These are phyloP conservation scores for Cyprinodon variegatus DNA, from an alignment of 2,113 vertebrate genomes.

Conservation along the genomic window DNA sequence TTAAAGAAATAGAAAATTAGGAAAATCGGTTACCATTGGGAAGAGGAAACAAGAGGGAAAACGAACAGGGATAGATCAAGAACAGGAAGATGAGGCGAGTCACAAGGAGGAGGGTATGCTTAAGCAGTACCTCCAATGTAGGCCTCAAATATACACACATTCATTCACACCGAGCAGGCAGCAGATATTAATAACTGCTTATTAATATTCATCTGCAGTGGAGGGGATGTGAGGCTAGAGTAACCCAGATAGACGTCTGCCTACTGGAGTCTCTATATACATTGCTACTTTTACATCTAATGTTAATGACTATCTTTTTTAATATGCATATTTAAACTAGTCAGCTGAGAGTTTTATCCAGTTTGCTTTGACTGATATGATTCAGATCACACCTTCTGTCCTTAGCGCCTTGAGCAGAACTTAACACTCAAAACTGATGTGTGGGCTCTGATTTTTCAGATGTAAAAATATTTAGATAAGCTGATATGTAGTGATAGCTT, in stretches of 20 bases:
- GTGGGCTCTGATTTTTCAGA: neutral
- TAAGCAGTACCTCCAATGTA: slow-evolving; percentile 52
- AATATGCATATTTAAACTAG: slow-evolving; percentile 4
- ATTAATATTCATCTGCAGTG: slow-evolving; percentile 81
- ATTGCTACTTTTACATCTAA: slow-evolving; percentile 14
- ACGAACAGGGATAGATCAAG: slow-evolving; percentile 22
- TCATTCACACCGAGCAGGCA: slow-evolving; percentile 59
- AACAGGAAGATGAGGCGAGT: slow-evolving; percentile 36
- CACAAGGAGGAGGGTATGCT: slow-evolving; percentile 46
- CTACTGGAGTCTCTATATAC: slow-evolving; percentile 52
- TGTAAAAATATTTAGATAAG: neutral
- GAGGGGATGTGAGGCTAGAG: slow-evolving; percentile 73
- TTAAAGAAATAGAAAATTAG: slow-evolving; percentile 4
- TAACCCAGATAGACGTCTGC: slow-evolving; percentile 74
- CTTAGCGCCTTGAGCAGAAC: neutral
- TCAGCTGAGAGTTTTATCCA: slow-evolving; percentile 12
- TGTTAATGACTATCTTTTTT: neutral
- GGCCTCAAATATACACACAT: slow-evolving; percentile 53
- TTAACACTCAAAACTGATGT: neutral
- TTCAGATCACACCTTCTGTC: neutral
- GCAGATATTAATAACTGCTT: slow-evolving; percentile 79
- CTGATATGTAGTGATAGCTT: neutral
- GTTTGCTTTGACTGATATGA: neutral
- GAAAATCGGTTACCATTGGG: slow-evolving; percentile 12
- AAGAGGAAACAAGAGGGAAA: slow-evolving; percentile 28